Conservation (phyloP, 2,797 vertebrate genomes). For the Atherinosoma microstoma region DNA sequence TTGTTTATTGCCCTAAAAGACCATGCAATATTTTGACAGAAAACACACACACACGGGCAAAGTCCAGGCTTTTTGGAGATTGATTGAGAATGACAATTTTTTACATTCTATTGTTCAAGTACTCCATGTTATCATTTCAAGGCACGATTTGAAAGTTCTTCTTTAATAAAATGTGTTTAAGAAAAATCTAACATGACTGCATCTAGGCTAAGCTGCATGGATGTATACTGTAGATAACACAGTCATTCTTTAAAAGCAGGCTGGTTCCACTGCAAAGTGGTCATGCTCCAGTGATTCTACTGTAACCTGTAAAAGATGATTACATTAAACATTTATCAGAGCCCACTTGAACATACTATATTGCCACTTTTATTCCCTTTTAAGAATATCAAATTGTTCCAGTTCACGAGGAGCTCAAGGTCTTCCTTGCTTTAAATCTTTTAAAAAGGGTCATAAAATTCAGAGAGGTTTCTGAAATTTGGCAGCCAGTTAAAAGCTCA, state of each 20-base stretch:
- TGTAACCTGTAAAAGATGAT: slow-evolving; percentile 32
- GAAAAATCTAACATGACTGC: no score
- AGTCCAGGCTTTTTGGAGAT: no score
- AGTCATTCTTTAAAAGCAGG: not conserved
- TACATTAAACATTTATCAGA: slow-evolving; percentile 65
- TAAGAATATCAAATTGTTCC: slow-evolving; percentile 13
- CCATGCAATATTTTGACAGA: no score
- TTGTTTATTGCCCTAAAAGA: no score
- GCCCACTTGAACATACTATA: slow-evolving; percentile 11
- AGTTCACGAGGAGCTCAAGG: slow-evolving; percentile 21
- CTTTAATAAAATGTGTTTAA: not conserved
- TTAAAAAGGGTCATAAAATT: slow-evolving; percentile 28
- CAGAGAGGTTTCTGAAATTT: slow-evolving; percentile 10
- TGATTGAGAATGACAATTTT: no score
- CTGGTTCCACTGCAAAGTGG: slow-evolving; percentile 35
- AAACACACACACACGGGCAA: no score
- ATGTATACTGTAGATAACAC: slow-evolving; percentile 16
- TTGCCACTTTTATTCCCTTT: slow-evolving; percentile 23
- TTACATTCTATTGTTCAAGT: no score
- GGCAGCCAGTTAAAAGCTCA: slow-evolving; percentile 20
- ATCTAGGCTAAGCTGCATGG: not conserved
- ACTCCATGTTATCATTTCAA: not conserved
- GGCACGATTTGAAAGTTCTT: no score
- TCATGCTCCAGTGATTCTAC: slow-evolving; percentile 38
- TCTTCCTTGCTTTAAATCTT: slow-evolving; percentile 38